These are phyloP conservation scores for Diaphora mendica DNA, from an alignment of 2,888 invertebrate genomes.

Conservation along the genomic window DNA sequence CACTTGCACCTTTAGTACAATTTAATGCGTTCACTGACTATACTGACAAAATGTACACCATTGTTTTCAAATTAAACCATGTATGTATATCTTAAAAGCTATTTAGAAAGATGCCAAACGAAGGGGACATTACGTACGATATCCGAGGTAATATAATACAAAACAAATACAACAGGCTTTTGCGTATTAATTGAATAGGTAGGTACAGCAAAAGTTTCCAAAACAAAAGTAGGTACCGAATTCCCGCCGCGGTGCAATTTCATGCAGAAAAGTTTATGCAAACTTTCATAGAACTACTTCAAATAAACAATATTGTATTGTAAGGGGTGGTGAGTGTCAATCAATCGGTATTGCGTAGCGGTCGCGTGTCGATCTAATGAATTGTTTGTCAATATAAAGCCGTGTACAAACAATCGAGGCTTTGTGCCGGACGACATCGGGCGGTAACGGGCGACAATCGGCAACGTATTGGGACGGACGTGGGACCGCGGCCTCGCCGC, in stretches of 20 bases:
- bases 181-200: not conserved
- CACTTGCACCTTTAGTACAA: not conserved
- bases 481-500: conserved; percentile 22
- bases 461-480: conserved; percentile 12
- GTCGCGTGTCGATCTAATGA: conserved; percentile 75
- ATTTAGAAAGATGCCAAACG: not conserved
- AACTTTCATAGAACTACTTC: conserved; percentile 28
- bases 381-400: conserved; percentile 63
- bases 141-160: not conserved
- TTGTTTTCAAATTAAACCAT: not conserved
- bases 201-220: conserved; percentile 1
- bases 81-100: not conserved
- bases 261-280: conserved; percentile 21
- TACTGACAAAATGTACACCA: not conserved
- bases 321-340: conserved; percentile 48
- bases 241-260: conserved; percentile 19
- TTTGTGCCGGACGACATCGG: conserved; percentile 24
- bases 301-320: conserved; percentile 37
- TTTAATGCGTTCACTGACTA: not conserved
- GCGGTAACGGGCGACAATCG: conserved; percentile 15
- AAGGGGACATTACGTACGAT: not conserved
- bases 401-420: conserved; percentile 49
- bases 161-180: not conserved
- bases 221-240: conserved; percentile 9
- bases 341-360: conserved; percentile 61